Evolutionary conservation across 2,797 vertebrate genomes (phyloP).

Genomic region (Peromyscus melanophrys): DNA sequence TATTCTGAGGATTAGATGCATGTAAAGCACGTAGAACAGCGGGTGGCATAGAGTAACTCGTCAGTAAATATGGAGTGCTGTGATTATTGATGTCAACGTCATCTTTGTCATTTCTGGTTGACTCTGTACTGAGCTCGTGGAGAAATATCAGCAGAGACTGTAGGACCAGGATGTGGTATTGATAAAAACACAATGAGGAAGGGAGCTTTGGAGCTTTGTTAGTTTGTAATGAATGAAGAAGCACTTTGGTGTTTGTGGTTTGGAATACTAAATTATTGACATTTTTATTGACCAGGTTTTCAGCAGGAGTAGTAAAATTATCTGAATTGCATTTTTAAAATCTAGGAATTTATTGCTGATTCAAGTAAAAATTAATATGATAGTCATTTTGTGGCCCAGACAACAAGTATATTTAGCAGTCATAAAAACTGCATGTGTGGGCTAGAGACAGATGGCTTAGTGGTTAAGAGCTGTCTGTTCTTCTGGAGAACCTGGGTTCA

Average conservation of each 20-base stretch:
- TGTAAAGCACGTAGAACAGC: background rate
- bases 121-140: background rate
- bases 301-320: slow-evolving; percentile 51
- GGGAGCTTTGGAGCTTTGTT: slow-evolving; percentile 58
- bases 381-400: slow-evolving; percentile 59
- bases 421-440: background rate
- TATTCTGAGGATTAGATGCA: background rate
- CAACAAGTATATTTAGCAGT: slow-evolving; percentile 58
- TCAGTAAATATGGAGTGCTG: background rate
- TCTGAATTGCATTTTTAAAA: slow-evolving; percentile 60
- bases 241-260: slow-evolving; percentile 70
- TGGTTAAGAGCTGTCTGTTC: background rate
- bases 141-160: background rate
- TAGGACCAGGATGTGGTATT: background rate
- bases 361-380: slow-evolving; percentile 62
- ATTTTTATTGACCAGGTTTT: slow-evolving; percentile 77
- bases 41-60: background rate
- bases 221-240: slow-evolving; percentile 69
- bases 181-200: slow-evolving; percentile 23
- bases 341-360: slow-evolving; percentile 48
- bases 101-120: background rate
- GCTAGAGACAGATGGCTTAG: background rate
- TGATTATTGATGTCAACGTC: background rate
- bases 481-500: background rate
- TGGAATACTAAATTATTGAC: slow-evolving; percentile 61